Percentiles rank a stretch among this genome's conserved stretches.
phyloP scores from a whole-genome alignment of 2,888 invertebrate species.

The Mamestra brassicae region DNA sequence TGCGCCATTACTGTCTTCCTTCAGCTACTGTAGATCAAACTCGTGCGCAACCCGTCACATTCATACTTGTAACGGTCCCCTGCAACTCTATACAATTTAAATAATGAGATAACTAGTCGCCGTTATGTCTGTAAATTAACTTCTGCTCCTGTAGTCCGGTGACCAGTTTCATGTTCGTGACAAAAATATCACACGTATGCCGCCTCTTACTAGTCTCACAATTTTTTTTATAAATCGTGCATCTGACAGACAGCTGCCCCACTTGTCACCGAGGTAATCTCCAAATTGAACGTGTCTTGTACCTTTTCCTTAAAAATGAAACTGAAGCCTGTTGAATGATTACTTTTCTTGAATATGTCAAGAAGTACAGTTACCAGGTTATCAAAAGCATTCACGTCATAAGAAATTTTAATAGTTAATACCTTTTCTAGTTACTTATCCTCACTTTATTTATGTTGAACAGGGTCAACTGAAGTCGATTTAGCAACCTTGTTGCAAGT shows the following conservation, averaged over 20 bases:
- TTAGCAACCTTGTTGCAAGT: constrained; percentile 14
- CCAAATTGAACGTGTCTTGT: constrained; percentile 38
- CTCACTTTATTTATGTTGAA: constrained; percentile 1
- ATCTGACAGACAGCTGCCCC: constrained; percentile 51
- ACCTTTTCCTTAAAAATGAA: constrained; percentile 48
- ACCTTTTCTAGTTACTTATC: constrained; percentile 18
- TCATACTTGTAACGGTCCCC: constrained; percentile 73
- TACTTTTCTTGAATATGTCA: constrained; percentile 35
- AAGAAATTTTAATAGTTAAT: constrained; percentile 1
- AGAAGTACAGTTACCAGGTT: constrained; percentile 36
- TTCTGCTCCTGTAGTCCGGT: constrained; percentile 19
- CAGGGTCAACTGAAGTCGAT: constrained; percentile 27
- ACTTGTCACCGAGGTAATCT: constrained; percentile 43
- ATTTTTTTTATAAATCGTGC: constrained; percentile 25
- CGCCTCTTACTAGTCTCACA: constrained; percentile 36
- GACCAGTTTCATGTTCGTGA: constrained; percentile 13
- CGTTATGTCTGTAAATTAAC: constrained; percentile 46
- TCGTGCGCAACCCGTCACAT: constrained; percentile 80
- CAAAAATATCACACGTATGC: constrained; percentile 21
- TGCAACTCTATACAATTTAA: constrained; percentile 69
- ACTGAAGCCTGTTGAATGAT: constrained; percentile 39
- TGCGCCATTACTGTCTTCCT: constrained; percentile 80
- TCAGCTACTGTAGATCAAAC: constrained; percentile 83
- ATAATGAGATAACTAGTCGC: constrained; percentile 58
- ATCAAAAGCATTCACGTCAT: constrained; percentile 14